A percentile compares a stretch with the other conserved stretches of the same genome.
Conservation (phyloP, 2,113 vertebrate genomes). For the Saguinus midas region DNA sequence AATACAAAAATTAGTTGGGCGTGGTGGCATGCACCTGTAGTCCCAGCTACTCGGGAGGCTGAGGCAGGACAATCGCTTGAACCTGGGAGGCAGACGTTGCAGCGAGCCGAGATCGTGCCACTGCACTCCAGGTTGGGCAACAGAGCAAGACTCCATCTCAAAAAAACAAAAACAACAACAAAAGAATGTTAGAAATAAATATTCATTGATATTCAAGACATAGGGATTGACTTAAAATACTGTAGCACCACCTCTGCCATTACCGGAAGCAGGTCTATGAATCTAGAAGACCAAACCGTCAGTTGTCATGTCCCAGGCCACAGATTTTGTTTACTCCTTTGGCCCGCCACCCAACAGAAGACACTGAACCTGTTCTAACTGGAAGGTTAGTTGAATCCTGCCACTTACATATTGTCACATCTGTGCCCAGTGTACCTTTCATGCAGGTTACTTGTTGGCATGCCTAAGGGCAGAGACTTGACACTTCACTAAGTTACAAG, state of each 20-base stretch:
- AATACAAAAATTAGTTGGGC: too few species aligned
- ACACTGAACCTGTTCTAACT: neutral
- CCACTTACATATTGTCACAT: constrained; percentile 13
- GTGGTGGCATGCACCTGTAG: too few species aligned
- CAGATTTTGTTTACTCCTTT: neutral
- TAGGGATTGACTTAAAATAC: neutral
- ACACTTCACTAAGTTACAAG: neutral
- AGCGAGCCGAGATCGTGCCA: too few species aligned
- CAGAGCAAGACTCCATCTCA: too few species aligned
- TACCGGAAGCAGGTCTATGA: neutral
- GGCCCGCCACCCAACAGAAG: neutral
- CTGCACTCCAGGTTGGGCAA: too few species aligned
- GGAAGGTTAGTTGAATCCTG: neutral
- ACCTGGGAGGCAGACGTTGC: too few species aligned
- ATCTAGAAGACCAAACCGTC: neutral
- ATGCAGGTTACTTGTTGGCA: neutral
- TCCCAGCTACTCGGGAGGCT: too few species aligned
- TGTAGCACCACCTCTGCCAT: neutral
- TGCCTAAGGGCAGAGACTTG: constrained; percentile 23
- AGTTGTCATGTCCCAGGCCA: neutral
- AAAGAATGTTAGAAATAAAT: neutral
- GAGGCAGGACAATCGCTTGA: too few species aligned
- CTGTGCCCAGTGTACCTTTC: neutral
- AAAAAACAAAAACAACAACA: too few species aligned
- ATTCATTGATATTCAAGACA: neutral